phyloP scores from a whole-genome alignment of 2,888 invertebrate species.

The Cephus sareptanus region DNA sequence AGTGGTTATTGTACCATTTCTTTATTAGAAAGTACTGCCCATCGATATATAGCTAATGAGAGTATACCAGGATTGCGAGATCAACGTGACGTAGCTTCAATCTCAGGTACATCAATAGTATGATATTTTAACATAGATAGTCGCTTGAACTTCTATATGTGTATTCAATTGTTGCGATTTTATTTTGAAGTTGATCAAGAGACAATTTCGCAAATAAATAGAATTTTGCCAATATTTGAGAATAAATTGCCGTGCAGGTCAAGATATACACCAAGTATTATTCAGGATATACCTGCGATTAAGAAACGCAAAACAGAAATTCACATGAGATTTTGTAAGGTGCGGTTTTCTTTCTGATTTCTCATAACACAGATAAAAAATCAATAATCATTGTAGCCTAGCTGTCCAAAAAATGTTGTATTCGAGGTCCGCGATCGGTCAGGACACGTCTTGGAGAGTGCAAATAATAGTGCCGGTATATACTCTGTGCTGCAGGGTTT shows the following conservation, averaged over 20 bases:
- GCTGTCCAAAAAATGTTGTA: constrained; percentile 66
- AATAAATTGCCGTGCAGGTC: constrained; percentile 73
- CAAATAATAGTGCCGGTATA: constrained; percentile 73
- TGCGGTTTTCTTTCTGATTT: constrained; percentile 34
- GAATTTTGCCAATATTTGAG: constrained; percentile 64
- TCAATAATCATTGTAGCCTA: constrained; percentile 49
- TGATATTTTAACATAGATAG: neutral
- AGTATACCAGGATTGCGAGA: neutral
- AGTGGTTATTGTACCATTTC: constrained; percentile 72
- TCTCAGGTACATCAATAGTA: neutral
- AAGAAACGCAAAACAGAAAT: constrained; percentile 68
- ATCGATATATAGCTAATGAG: constrained; percentile 14
- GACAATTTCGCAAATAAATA: constrained; percentile 14
- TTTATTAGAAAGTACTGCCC: constrained; percentile 21
- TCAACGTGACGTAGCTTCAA: neutral
- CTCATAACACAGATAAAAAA: constrained; percentile 3
- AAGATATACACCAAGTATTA: constrained; percentile 65
- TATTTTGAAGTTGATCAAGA: constrained; percentile 1
- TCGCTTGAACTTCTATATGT: neutral
- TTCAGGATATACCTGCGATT: constrained; percentile 63
- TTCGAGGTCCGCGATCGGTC: constrained; percentile 69
- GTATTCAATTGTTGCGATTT: neutral
- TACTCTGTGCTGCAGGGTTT: constrained; percentile 69
- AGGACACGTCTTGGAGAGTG: constrained; percentile 70
- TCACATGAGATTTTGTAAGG: constrained; percentile 70